Conservation (phyloP, 2,113 vertebrate species). For the Isichthys henryi region DNA sequence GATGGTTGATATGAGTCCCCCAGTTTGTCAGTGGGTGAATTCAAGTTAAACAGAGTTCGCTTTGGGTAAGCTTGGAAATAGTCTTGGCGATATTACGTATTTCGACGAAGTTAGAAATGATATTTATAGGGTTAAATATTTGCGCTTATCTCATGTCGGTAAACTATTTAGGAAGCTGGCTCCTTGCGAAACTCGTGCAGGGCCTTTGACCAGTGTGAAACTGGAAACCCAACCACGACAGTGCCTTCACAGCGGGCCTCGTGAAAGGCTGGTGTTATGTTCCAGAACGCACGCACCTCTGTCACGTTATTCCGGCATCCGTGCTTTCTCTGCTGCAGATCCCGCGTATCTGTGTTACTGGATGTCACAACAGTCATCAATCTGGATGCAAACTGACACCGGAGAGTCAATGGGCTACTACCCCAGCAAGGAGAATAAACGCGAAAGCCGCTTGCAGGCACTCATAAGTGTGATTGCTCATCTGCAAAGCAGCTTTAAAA, state of each 20-base stretch:
- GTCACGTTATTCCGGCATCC: neutral
- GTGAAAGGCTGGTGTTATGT: neutral
- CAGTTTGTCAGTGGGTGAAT: neutral
- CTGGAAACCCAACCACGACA: neutral
- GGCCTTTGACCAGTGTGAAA: neutral
- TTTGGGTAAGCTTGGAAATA: neutral
- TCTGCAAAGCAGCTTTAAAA: neutral
- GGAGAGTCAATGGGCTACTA: neutral
- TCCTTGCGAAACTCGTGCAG: neutral
- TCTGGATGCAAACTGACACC: neutral
- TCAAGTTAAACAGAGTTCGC: neutral
- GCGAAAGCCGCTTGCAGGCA: neutral
- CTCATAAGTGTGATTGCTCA: neutral
- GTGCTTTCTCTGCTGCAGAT: neutral
- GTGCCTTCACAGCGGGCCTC: neutral
- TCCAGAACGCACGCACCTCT: neutral
- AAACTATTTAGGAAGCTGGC: neutral
- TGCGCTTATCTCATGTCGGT: neutral
- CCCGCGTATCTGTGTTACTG: neutral
- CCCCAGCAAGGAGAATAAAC: neutral
- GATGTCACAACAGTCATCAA: neutral
- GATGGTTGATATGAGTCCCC: neutral
- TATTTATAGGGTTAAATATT: neutral
- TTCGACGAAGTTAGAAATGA: neutral
- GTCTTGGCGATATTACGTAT: neutral